Evolutionary conservation across 2,888 invertebrate species (phyloP).

Genomic region (Hirtodrosophila duncani): DNA sequence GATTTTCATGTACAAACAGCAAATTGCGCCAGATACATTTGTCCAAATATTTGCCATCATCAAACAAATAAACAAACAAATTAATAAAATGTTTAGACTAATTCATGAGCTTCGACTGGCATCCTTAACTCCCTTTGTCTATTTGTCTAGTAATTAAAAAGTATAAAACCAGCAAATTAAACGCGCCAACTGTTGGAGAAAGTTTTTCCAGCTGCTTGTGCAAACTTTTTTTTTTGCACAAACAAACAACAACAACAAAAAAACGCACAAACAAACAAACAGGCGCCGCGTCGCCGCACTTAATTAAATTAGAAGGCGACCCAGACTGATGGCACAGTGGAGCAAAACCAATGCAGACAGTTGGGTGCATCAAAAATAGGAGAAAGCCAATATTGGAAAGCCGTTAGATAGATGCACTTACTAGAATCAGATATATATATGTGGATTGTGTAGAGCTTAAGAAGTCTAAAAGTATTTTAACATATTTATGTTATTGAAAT

Average conservation of each 20-base stretch:
- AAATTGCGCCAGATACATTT: background rate
- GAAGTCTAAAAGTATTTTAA: no score
- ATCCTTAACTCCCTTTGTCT: slow-evolving; percentile 34
- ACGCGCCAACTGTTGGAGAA: slow-evolving; percentile 60
- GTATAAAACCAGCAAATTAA: slow-evolving; percentile 71
- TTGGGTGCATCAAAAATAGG: slow-evolving; percentile 10
- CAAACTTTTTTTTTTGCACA: slow-evolving; percentile 41
- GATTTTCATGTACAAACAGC: no score
- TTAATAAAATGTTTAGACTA: background rate
- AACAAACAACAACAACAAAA: no score
- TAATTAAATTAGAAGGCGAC: slow-evolving; percentile 63
- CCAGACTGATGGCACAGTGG: slow-evolving; percentile 45
- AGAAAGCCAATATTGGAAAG: no score
- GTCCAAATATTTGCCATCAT: slow-evolving; percentile 25
- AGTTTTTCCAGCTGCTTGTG: slow-evolving; percentile 29
- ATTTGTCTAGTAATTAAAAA: slow-evolving; percentile 70
- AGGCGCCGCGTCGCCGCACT: slow-evolving; percentile 65
- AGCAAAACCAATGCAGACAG: slow-evolving; percentile 36
- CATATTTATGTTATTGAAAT: no score
- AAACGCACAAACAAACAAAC: slow-evolving; percentile 48
- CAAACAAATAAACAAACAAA: slow-evolving; percentile 17
- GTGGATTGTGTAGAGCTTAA: no score
- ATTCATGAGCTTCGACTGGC: slow-evolving; percentile 10
- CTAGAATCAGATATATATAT: no score
- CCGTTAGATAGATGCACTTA: no score